A percentile compares a stretch with the other conserved stretches of the same genome.
Evolutionary conservation across 2,888 invertebrate genomes (phyloP).

Genomic region (Lycophotia porphyrea): DNA sequence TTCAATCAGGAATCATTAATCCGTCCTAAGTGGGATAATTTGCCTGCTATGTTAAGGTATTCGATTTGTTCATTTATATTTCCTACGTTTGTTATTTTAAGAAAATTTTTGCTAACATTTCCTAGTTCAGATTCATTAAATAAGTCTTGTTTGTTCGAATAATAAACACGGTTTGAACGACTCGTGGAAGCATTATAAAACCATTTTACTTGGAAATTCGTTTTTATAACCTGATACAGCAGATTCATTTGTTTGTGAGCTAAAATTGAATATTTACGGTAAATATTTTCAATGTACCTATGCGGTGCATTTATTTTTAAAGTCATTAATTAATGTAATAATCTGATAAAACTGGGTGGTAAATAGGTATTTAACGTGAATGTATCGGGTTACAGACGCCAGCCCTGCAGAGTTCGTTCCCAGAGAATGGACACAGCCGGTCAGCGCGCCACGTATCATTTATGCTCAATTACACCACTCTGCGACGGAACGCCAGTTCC

Average conservation of each 20-base stretch:
- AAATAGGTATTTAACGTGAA: constrained; percentile 52
- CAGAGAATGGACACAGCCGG: constrained; percentile 81
- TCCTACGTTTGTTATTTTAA: neutral
- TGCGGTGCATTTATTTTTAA: constrained; percentile 37
- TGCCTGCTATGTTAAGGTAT: constrained; percentile 1
- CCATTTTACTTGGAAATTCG: constrained; percentile 32
- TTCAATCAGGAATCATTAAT: constrained; percentile 48
- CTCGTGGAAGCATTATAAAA: constrained; percentile 19
- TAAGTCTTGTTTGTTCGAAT: constrained; percentile 22
- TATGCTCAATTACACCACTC: constrained; percentile 85
- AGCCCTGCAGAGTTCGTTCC: constrained; percentile 79
- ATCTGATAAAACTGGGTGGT: constrained; percentile 46
- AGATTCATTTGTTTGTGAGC: constrained; percentile 27
- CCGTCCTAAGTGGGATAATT: constrained; percentile 25
- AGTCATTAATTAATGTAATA: constrained; percentile 43
- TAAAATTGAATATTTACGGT: constrained; percentile 26
- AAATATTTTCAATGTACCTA: constrained; percentile 24
- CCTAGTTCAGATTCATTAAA: constrained; percentile 17
- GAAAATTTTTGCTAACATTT: constrained; percentile 8
- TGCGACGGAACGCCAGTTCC: constrained; percentile 68
- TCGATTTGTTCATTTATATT: constrained; percentile 9
- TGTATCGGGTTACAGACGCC: constrained; percentile 63
- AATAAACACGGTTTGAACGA: constrained; percentile 19
- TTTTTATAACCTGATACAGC: constrained; percentile 36
- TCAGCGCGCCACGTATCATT: constrained; percentile 81